Conservation (phyloP, 2,113 vertebrate genomes). For the Onychostruthus taczanowskii region DNA sequence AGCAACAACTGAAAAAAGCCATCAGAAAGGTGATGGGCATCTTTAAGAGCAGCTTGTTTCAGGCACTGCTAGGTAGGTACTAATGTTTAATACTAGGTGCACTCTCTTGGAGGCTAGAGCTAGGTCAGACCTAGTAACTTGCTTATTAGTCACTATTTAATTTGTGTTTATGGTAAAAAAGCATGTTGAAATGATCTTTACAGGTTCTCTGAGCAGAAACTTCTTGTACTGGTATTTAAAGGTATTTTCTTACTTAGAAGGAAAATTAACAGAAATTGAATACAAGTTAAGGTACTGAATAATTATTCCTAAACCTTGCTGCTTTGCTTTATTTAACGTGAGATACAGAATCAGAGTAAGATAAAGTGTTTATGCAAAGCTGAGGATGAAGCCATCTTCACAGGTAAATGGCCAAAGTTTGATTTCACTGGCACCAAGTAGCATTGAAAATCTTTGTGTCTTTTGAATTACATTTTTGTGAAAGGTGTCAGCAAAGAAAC, state of each 20-base stretch:
- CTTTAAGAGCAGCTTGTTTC: constrained; percentile 93
- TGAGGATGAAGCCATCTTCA: background rate
- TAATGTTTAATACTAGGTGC: background rate
- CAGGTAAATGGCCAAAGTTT: background rate
- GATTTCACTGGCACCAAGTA: background rate
- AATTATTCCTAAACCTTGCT: background rate
- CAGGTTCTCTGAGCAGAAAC: background rate
- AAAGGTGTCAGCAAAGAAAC: background rate
- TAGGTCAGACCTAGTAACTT: background rate
- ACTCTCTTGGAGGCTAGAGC: background rate
- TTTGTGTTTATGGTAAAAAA: background rate
- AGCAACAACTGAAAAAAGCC: constrained; percentile 88
- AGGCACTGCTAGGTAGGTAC: constrained; percentile 92
- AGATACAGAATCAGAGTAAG: background rate
- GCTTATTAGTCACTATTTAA: background rate
- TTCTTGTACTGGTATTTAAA: background rate
- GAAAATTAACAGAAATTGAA: background rate
- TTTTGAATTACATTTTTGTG: background rate
- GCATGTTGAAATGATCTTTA: background rate
- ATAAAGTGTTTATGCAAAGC: background rate
- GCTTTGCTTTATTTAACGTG: background rate
- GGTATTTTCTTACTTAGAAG: background rate
- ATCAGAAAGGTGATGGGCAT: constrained; percentile 90
- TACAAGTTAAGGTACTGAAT: background rate
- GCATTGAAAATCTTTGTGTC: background rate